Percentiles rank a stretch among this genome's conserved stretches.
Conservation (phyloP, 1,140 invertebrate species). For the Chelonus insularis region DNA sequence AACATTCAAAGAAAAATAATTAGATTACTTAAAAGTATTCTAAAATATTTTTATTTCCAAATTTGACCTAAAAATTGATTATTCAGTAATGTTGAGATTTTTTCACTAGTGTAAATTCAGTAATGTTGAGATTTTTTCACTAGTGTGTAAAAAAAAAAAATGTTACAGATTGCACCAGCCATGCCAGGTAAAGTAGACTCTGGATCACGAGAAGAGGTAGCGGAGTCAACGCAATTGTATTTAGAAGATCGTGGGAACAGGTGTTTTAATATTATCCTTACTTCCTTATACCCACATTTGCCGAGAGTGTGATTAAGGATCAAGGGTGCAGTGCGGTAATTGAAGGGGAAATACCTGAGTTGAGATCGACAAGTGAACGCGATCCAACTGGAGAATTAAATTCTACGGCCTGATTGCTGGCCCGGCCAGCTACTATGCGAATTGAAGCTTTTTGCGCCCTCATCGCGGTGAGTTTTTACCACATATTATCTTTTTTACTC, state of each 20-base stretch:
- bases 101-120: no score
- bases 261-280: slow-evolving; percentile 6
- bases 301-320: not conserved
- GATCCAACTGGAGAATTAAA: slow-evolving; percentile 46
- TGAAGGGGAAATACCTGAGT: not conserved
- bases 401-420: slow-evolving; percentile 57
- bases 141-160: not conserved
- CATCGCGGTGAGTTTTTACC: slow-evolving; percentile 60
- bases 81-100: no score
- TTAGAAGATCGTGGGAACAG: slow-evolving; percentile 2
- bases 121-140: no score
- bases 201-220: slow-evolving; percentile 9
- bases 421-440: slow-evolving; percentile 62
- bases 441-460: slow-evolving; percentile 58
- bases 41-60: no score
- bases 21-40: no score
- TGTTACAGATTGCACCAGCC: not conserved
- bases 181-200: not conserved
- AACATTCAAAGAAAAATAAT: no score
- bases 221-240: not conserved
- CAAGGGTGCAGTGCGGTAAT: not conserved
- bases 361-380: not conserved
- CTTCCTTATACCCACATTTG: not conserved
- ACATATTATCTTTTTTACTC: no score
- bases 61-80: no score